Evolutionary conservation across 2,888 invertebrate species (phyloP), one percentile per base, ranked within the genome.

Genomic region (Acanthosoma haemorrhoidale): DNA sequence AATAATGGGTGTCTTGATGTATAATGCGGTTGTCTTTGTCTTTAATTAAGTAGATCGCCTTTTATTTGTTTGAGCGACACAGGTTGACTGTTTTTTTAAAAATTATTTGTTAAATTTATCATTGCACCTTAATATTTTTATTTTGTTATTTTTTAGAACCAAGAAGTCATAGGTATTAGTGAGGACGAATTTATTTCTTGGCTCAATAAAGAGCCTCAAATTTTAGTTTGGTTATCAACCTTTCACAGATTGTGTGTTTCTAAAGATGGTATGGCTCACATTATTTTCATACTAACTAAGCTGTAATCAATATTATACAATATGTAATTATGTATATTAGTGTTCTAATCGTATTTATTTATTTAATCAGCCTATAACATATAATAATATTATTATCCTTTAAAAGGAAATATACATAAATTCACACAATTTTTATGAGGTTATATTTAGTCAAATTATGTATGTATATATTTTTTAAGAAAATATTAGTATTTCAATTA

Each of bases 171-270:
- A 8, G 90, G 89, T 16, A 82, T 89, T 51, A 84, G 84, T 51
- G 85, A 89, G 76, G 84, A 85, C 63, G 81, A 83, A 13, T 90
- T 91, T 74, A 84, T 88, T 8, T 80, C 83, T 71, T 93, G 92
- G 92, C 82, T 91, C 59, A 81, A 84, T 76, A 81, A 82, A 29
- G 85, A 85, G 72, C 85, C 86, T 9, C 85, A 86, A 75, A 81
- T 86, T 38, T 78, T 88, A 11, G 82, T 85, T 8, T 89, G 88
- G 88, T 80, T 88, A 75, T 85, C 87, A 18, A 85, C 87, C 29
- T 80, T 88, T 71, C 84, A 86, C 77, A 81, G 88, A 73, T 79
- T 88, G 60, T 83, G 84, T 76, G 80, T 83, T 58, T 84, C 87
- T 21, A 86, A 88, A 80, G 79, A 81, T 75, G 82, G 85, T 85